A percentile compares a stretch with the other conserved stretches of the same genome.
These are phyloP conservation scores for Drosophila mulleri DNA, from an alignment of 2,888 invertebrate species.

Conservation along the genomic window DNA sequence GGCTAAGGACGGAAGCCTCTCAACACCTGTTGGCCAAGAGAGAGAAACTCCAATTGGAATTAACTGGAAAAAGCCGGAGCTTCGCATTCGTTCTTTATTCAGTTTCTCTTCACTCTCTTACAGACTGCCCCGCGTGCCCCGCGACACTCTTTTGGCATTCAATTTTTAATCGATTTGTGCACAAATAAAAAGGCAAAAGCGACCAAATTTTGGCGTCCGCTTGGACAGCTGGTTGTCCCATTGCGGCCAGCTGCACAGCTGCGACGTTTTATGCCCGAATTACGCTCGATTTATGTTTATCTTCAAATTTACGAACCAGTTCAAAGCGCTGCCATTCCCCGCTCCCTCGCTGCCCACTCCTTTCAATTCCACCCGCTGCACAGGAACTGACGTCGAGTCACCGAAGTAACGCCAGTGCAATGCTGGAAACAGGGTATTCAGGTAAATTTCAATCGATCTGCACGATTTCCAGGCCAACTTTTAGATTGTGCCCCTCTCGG, in stretches of 20 bases:
- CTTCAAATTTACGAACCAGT: constrained; percentile 69
- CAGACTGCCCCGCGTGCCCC: not conserved
- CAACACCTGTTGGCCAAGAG: constrained; percentile 15
- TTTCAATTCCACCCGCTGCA: not conserved
- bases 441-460: not conserved
- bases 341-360: too few species aligned
- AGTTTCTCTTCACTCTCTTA: constrained; percentile 2
- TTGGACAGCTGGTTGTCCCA: constrained; percentile 50
- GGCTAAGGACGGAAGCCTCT: not conserved
- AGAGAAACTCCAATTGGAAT: constrained; percentile 25
- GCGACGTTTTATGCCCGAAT: constrained; percentile 67
- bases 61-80: not conserved
- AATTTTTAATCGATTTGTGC: constrained; percentile 72
- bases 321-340: too few species aligned
- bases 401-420: not conserved
- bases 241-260: constrained; percentile 42
- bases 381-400: not conserved
- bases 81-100: constrained; percentile 11
- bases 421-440: not conserved
- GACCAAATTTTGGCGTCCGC: constrained; percentile 12
- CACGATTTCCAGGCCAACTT: not conserved
- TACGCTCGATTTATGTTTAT: constrained; percentile 78
- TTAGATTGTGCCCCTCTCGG: too few species aligned
- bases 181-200: constrained; percentile 32
- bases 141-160: constrained; percentile 20